Conservation (phyloP, 2,113 vertebrate genomes). For the Carassius carassius region DNA sequence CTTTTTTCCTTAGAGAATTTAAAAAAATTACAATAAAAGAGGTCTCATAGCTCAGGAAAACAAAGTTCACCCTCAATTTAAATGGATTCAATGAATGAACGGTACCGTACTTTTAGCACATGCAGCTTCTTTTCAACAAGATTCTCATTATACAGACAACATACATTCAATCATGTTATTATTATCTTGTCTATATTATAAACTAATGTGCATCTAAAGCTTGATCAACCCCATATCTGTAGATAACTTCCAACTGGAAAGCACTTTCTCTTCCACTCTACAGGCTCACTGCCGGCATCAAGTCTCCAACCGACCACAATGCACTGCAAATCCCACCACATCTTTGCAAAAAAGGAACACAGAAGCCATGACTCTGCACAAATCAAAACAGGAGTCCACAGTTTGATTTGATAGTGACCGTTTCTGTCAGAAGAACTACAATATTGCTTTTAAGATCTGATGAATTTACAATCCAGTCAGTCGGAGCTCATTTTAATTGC, state of each 20-base stretch:
- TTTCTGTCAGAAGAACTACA: not conserved
- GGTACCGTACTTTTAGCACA: not conserved
- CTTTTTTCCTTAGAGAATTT: constrained; percentile 41
- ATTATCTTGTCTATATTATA: constrained; percentile 3
- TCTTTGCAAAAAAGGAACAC: not conserved
- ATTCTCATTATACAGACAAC: not conserved
- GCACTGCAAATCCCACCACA: not conserved
- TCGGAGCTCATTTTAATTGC: constrained; percentile 10
- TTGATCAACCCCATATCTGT: not conserved
- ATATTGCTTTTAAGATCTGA: not conserved
- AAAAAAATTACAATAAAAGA: constrained; percentile 57
- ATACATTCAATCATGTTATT: not conserved
- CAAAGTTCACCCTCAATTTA: not conserved
- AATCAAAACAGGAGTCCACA: no score
- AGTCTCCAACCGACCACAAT: not conserved
- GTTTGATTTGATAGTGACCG: not conserved
- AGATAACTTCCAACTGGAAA: not conserved
- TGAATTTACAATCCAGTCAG: not conserved
- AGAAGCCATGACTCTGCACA: not conserved
- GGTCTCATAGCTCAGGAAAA: not conserved
- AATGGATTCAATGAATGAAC: not conserved
- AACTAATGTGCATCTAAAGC: constrained; percentile 22
- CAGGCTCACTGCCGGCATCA: not conserved
- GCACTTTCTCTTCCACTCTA: constrained; percentile 8
- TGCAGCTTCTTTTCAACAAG: not conserved